Evolutionary conservation across 37 sponge, comb jelly and placozoan species (phyloP), one percentile per base, ranked within the genome.

Genomic region (Theonella swinhoei): DNA sequence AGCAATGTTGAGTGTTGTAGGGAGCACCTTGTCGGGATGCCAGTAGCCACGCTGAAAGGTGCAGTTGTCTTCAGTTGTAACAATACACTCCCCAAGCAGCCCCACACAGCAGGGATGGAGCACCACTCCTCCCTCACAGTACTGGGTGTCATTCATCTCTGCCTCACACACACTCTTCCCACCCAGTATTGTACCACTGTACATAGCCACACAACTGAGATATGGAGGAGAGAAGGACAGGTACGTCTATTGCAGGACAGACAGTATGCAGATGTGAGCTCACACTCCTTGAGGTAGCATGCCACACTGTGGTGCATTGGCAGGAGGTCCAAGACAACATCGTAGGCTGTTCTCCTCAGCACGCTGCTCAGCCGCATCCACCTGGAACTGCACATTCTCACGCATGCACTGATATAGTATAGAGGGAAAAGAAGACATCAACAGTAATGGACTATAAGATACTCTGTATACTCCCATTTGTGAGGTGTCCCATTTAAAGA

Each of bases 71-170:
- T 77, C 67, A 2, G 93, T 92, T 1, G 96, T 90, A 17, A 94
- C 41, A 9, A 77, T 41, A 81, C 98, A 97, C 11, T 86, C 88
- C 19, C 98, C 98, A 22, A 88, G 86, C 0, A 93, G 35, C 0
- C 91, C 92, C 9, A 90, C 79, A 38, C 98, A 97, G 69, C 98
- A 97, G 0, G 98, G 95, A 41, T 92, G 84, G 62, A 97, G 93
- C 59, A 62, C 37, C 22, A 92, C 75, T 2, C 91, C 91, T 0
- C 77, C 82, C 19, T 25, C 22, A 77, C 91, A 90, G 42, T 59
- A 37, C 34, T 31, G 58, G n/a, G 70, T 66, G 19, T 11, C 23
- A 30, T 77, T 79, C 70, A 60, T 32, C 79, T 88, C 83, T 17
- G 76, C 75, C 3, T 61, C 70, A 78, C 89, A 88, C 35, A 59